Conservation (phyloP, 2,888 invertebrate species). For the Mellilla xanthometata region DNA sequence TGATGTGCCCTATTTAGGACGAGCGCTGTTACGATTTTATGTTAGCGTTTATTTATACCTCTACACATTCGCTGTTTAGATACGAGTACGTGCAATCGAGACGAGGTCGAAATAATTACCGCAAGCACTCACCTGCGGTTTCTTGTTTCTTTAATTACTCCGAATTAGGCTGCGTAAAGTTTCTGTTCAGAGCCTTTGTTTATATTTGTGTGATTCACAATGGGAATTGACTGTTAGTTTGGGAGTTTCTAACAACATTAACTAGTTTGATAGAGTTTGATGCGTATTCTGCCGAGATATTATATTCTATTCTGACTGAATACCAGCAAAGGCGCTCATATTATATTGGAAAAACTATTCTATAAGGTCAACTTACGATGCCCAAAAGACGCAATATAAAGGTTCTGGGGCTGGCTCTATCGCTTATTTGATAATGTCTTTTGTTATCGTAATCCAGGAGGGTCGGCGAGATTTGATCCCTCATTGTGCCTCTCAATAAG, state of each 20-base stretch:
- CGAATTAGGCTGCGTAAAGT: slow-evolving; percentile 2
- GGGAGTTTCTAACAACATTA: slow-evolving; percentile 5
- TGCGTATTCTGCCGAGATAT: slow-evolving; percentile 7
- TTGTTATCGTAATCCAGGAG: slow-evolving; percentile 50
- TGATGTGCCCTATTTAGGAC: slow-evolving; percentile 58
- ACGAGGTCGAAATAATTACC: slow-evolving; percentile 34
- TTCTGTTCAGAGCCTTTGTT: slow-evolving; percentile 10
- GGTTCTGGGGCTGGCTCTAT: slow-evolving; percentile 34
- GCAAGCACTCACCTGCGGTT: slow-evolving; percentile 32
- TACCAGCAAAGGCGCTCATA: background rate
- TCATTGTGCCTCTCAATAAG: slow-evolving; percentile 50
- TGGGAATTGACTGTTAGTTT: slow-evolving; percentile 4
- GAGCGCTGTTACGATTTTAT: slow-evolving; percentile 49
- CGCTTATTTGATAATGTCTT: slow-evolving; percentile 52
- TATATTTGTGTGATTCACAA: slow-evolving; percentile 4
- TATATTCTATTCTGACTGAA: slow-evolving; percentile 1
- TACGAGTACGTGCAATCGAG: slow-evolving; percentile 1
- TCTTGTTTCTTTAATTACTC: slow-evolving; percentile 35
- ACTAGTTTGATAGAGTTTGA: slow-evolving; percentile 8
- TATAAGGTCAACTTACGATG: slow-evolving; percentile 25
- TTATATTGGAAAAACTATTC: slow-evolving; percentile 17
- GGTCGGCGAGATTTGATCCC: slow-evolving; percentile 47
- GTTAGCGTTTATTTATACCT: slow-evolving; percentile 46
- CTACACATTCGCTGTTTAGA: slow-evolving; percentile 28
- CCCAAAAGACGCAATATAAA: slow-evolving; percentile 28